Conservation (phyloP, 2,797 vertebrate species). For the Pempheris klunzingeri region DNA sequence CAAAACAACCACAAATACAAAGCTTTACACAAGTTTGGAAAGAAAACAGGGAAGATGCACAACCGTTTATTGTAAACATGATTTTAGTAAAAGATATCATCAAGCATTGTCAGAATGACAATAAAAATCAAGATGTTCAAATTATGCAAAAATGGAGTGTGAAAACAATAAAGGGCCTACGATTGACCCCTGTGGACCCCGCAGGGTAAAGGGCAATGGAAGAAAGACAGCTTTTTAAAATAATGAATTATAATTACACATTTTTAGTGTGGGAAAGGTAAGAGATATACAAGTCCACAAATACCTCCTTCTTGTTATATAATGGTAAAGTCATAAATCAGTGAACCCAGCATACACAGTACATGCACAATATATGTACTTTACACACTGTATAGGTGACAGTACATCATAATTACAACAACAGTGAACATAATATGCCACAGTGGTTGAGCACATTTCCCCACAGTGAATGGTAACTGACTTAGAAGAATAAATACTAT, state of each 20-base stretch:
- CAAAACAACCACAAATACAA: too few relatives aligned
- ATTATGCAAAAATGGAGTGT: background rate
- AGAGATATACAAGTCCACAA: background rate
- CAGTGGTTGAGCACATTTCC: constrained; percentile 30
- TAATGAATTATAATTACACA: too few relatives aligned
- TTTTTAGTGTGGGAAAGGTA: background rate
- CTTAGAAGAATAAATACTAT: constrained; percentile 28
- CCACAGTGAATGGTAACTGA: constrained; percentile 36
- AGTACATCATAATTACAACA: constrained; percentile 27
- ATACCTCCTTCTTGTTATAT: background rate
- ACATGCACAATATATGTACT: background rate
- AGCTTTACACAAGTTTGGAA: too few relatives aligned
- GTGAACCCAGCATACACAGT: background rate
- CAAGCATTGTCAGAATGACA: background rate
- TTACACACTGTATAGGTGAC: background rate
- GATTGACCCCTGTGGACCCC: background rate
- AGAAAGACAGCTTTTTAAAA: background rate
- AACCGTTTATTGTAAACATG: too few relatives aligned
- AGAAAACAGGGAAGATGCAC: too few relatives aligned
- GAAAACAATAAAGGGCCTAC: background rate
- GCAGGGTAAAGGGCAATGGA: background rate
- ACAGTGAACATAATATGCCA: constrained; percentile 1
- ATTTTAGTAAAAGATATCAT: background rate
- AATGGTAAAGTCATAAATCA: background rate
- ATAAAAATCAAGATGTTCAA: background rate